Evolutionary conservation across 1,140 invertebrate genomes (phyloP).

Genomic region (Heliconius eleuchia): DNA sequence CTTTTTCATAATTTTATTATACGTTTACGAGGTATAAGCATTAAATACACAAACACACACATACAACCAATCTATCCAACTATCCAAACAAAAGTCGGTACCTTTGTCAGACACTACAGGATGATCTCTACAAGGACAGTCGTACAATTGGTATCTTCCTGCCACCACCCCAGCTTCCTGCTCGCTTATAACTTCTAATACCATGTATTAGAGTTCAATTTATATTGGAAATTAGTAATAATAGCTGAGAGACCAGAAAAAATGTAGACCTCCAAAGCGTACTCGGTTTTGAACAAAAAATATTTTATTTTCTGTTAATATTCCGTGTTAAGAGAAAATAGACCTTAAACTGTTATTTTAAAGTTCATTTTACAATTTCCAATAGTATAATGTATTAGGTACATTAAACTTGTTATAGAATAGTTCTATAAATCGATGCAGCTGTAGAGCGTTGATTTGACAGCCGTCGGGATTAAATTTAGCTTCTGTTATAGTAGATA

Average conservation of each 20-base stretch:
- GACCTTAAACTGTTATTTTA: background rate
- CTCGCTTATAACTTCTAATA: slow-evolving; percentile 32
- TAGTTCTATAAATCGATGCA: slow-evolving; percentile 11
- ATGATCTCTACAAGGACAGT: slow-evolving; percentile 54
- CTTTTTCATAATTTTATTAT: no score
- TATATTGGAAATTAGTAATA: slow-evolving; percentile 11
- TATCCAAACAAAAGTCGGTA: slow-evolving; percentile 16
- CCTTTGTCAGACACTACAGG: slow-evolving; percentile 32
- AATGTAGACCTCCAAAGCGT: background rate
- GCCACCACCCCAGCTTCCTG: slow-evolving; percentile 56
- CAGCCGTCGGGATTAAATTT: slow-evolving; percentile 5
- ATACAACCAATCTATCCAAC: background rate
- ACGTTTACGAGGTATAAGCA: background rate
- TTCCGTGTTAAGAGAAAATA: background rate
- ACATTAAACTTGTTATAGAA: background rate
- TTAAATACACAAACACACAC: background rate
- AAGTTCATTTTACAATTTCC: background rate
- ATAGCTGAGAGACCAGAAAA: background rate
- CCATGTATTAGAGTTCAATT: slow-evolving; percentile 29
- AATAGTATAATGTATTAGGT: background rate
- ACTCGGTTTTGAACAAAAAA: background rate
- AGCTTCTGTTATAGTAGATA: background rate
- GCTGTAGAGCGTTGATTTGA: slow-evolving; percentile 2
- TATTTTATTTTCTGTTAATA: background rate
- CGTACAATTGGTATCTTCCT: slow-evolving; percentile 60